These are phyloP conservation scores for Hippocampus kuda DNA, from an alignment of 2,797 vertebrate species.

Conservation along the genomic window DNA sequence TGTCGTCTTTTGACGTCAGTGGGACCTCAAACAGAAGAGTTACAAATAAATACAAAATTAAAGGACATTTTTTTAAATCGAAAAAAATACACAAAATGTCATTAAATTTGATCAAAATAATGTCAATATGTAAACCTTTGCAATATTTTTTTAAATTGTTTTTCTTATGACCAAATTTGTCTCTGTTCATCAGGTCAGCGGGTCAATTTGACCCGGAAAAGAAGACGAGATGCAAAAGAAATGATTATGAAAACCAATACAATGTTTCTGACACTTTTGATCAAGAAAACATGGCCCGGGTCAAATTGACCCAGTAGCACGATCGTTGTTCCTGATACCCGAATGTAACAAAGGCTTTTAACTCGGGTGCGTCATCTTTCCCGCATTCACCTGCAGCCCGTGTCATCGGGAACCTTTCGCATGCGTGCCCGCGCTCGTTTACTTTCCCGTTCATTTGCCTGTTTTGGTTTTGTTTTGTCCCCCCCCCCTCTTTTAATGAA, in stretches of 20 bases:
- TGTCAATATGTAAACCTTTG: too few species aligned
- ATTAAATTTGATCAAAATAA: too few species aligned
- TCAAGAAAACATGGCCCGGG: too few species aligned
- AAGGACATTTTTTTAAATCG: not conserved
- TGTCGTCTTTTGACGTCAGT: not conserved
- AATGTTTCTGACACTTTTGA: too few species aligned
- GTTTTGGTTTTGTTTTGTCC: constrained; percentile 17
- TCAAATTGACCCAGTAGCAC: too few species aligned
- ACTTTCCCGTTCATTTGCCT: constrained; percentile 47
- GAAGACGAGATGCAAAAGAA: not conserved
- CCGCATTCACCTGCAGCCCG: not conserved
- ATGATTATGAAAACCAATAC: too few species aligned
- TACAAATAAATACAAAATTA: not conserved
- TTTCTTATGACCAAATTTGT: too few species aligned
- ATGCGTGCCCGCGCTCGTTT: not conserved
- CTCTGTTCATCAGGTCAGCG: not conserved
- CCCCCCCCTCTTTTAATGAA: constrained; percentile 59
- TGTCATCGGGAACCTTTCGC: not conserved
- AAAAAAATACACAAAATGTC: too few species aligned
- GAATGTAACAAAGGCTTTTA: not conserved
- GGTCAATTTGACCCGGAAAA: not conserved
- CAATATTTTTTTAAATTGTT: too few species aligned
- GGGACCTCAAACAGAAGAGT: not conserved
- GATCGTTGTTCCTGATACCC: not conserved
- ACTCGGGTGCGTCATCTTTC: not conserved